Evolutionary conservation across 2,888 invertebrate genomes (phyloP).

Genomic region (Cataglyphis albicans): DNA sequence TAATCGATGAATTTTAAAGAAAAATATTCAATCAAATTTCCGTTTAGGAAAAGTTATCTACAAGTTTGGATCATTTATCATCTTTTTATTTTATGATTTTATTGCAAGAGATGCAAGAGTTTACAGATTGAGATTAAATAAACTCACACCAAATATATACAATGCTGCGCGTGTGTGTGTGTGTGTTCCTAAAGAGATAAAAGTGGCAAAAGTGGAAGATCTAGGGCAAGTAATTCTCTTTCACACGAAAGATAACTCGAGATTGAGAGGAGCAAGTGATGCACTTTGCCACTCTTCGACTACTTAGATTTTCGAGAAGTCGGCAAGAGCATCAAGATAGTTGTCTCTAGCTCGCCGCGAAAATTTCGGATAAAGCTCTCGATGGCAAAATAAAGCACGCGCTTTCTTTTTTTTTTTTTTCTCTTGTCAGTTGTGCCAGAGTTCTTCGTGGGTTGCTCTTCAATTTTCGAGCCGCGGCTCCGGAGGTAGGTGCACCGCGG

Average conservation of each 20-base stretch:
- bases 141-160: conserved; percentile 10
- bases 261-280: conserved; percentile 50
- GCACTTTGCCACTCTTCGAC: conserved; percentile 43
- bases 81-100: background rate
- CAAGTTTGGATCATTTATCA: background rate
- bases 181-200: conserved; percentile 35
- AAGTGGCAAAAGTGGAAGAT: conserved; percentile 40
- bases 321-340: conserved; percentile 24
- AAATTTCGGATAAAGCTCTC: conserved; percentile 43
- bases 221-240: conserved; percentile 47
- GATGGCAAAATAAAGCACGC: conserved; percentile 46
- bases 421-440: conserved; percentile 93
- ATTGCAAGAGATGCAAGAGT: background rate
- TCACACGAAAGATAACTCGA: conserved; percentile 50
- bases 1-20: background rate
- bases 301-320: conserved; percentile 39
- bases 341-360: conserved; percentile 42
- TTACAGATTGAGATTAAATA: conserved; percentile 21
- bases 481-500: conserved; percentile 74
- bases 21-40: conserved; percentile 1
- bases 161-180: background rate
- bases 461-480: conserved; percentile 94
- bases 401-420: background rate
- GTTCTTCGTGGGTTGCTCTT: conserved; percentile 93
- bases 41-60: background rate